Evolutionary conservation across 2,113 vertebrate species (phyloP), one percentile per base, ranked within the genome.

Genomic region (Sterrhoptilus dennistouni): DNA sequence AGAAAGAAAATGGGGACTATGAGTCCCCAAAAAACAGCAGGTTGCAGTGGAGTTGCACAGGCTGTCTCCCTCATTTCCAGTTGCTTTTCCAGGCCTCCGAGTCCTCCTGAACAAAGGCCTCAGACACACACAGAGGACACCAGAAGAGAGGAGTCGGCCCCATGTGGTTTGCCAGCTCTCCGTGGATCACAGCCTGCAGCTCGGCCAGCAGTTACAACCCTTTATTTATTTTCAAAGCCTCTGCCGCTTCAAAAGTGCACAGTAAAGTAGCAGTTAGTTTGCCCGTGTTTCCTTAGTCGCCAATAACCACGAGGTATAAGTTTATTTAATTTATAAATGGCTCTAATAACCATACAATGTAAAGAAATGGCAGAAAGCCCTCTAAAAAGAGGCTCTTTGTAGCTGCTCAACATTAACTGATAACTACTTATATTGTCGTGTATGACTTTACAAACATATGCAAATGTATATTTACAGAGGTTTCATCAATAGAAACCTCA

Each of bases 111-210:
- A 96, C 96, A 96, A 95, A 95, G 90, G 86, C 92, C 79, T 77
- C 93, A 83, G 94, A 92, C 83, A 86, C 47, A 66, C 65, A 83
- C 82, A 90, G 79, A 95, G 19, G 35, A 75, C 77, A 38, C 47
- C 65, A 83, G 85, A 76, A 38, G 80, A 95, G 96, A 80, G 35
- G 79, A 95, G 88, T 49, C 56, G 33, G 88, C 95, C 93, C 95
- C 92, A 81, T 92, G 91, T 38, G 80, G 76, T 83, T 87, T 90
- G 76, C 93, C 76, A 93, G 92, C 92, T 94, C 95, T 94, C 74
- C 88, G 71, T 56, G 93, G 88, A 95, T 95, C 95, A 90, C 85
- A 93, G 93, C 89, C 79, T 81, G 36, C 72, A 40, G 16, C 14
- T 80, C 7, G 76, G 84, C 72, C 54, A 52, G 36, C 81, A 36